Base-by-base conservation (phyloP, 2,888 invertebrate species). In the Habrosyne pyritoides region DNA sequence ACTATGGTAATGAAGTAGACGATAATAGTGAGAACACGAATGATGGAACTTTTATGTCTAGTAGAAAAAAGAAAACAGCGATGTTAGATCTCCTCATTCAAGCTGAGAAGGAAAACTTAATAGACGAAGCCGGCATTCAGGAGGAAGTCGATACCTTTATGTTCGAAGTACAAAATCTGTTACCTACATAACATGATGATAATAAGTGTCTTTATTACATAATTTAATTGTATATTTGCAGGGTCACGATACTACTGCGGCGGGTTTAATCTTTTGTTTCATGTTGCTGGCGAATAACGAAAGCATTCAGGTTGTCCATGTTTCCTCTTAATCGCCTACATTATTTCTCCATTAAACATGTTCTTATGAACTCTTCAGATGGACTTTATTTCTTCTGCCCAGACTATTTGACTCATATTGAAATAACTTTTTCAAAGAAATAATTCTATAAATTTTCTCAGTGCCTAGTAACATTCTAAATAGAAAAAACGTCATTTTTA, bases 121-220 rank as follows among this genome's bases (percentile, higher is more conserved):
- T 94, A 36, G 89, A 93, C 66, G 89, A 89, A 60, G 69, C 77
- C 52, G 94, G 94, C 2, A 93, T 94, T 57, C 89, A 93, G 63
- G 94, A 94, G 71, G 94, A 94, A 83, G 94, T 94, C 1, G 94
- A 94, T 60, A 94, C 94, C 0, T 94, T 94, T 57, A 94, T 94
- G 93, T 94, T 94, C 75, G 94, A 93, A 77, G 94, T 91, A 69
- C 60, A 61, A 59, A 47, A n/a, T n/a, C n/a, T n/a, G n/a, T n/a
- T 24, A 7, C 21, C 21, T 10, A 21, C 10, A 21, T 21, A 21
- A 21, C 12, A 14, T 18, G 24, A 50, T 10, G n/a, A n/a, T 10
- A 5, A 10, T 36, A 12, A 5, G 1, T 36, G 12, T 12, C 12
- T 14, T 10, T 36, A 36, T n/a, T n/a, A n/a, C 30, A 30, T 10